Base-by-base conservation (phyloP, 2,113 vertebrate genomes). In the Nestor notabilis region DNA sequence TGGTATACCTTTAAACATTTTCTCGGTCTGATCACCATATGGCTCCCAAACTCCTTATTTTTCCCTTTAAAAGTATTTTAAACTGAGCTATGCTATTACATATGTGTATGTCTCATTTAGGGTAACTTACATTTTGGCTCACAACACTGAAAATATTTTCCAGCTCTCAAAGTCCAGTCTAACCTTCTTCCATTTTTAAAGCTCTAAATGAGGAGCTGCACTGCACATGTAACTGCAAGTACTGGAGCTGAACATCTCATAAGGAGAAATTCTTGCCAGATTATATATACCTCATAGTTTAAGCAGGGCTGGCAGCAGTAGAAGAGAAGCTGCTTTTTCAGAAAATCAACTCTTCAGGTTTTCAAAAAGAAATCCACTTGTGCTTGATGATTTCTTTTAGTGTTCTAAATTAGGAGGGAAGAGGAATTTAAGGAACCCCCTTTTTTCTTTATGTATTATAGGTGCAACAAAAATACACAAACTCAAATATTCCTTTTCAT, bases 141-240 rank as follows among this genome's bases (percentile, higher is more conserved):
- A 66, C 74, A 95, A 85, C 41, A 74, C 77, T 2, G 3, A 93
- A 95, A 96, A 95, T 96, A 95, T 96, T 97, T 97, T 96, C 96
- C 96, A 96, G 77, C 86, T 97, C 77, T 95, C 80, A 83, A 95
- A 83, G 93, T 97, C 94, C 96, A 95, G 77, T 93, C 77, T 95
- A 95, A 97, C 93, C 83, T 92, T 93, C 97, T 96, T 97, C 89
- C 93, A 93, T 95, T 97, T 97, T 89, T 94, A 95, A 97, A 97
- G 83, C 80, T 87, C 86, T 95, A 95, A 96, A 97, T 89, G 95
- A 97, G 95, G 91, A 95, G 95, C 91, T 97, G 95, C 69, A 35
- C 37, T 89, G 83, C 96, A 96, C 89, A 64, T 96, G 92, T 91
- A 97, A 92, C 91, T 95, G 80, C 65, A 96, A 95, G 94, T 95